Evolutionary conservation across 2,113 vertebrate species (phyloP).

Genomic region (Sinocyclocheilus maitianheensis): DNA sequence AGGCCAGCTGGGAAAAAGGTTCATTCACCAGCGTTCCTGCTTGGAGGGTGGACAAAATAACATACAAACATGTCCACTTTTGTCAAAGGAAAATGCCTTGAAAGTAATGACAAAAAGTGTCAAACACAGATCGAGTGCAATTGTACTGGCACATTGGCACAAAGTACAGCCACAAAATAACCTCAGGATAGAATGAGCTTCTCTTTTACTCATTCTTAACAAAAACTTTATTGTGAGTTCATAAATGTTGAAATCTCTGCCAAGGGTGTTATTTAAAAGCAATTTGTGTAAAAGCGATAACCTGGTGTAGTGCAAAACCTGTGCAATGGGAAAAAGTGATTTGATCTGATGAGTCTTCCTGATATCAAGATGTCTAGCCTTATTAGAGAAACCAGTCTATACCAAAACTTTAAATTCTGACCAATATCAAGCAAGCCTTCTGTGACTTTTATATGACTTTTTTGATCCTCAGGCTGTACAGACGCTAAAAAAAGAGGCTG

Average conservation of each 20-base stretch:
- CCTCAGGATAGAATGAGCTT: too few relatives aligned
- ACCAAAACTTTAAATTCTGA: background rate
- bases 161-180: too few relatives aligned
- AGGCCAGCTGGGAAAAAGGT: background rate
- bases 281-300: too few relatives aligned
- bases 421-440: background rate
- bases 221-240: too few relatives aligned
- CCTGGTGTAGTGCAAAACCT: too few relatives aligned
- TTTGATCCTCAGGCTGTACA: background rate
- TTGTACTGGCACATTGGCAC: too few relatives aligned
- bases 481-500: slow-evolving; percentile 43
- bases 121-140: too few relatives aligned
- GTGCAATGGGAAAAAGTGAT: too few relatives aligned
- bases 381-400: too few relatives aligned
- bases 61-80: background rate
- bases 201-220: too few relatives aligned
- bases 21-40: background rate
- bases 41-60: background rate
- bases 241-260: too few relatives aligned
- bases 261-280: too few relatives aligned
- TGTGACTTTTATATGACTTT: slow-evolving; percentile 9
- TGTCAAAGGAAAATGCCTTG: background rate
- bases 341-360: background rate
- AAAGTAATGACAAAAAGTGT: background rate
- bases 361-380: background rate